Conservation (phyloP, 2,797 vertebrate species). For the Gephyroberyx darwinii region DNA sequence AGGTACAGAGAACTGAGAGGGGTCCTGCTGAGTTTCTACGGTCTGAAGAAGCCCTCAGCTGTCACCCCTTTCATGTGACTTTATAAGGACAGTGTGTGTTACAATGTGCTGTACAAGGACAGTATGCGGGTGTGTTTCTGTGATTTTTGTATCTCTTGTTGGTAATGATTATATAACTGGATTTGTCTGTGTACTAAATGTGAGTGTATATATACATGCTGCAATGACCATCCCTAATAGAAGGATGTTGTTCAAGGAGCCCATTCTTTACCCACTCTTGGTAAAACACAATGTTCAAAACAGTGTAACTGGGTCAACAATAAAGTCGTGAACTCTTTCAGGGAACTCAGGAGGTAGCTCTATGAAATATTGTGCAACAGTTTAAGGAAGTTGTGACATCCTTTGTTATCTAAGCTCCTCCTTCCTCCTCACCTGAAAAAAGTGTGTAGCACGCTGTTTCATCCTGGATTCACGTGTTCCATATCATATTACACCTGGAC, state of each 20-base stretch:
- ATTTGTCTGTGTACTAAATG: not conserved
- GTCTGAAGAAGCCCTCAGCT: conserved; percentile 59
- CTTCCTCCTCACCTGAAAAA: conserved; percentile 57
- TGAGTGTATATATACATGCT: not conserved
- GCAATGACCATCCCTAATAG: conserved; percentile 4
- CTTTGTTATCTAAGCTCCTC: conserved; percentile 60
- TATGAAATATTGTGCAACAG: conserved; percentile 61
- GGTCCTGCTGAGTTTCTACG: conserved; percentile 75
- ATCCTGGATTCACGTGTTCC: conserved; percentile 42
- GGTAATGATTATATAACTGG: not conserved
- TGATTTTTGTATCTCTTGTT: not conserved
- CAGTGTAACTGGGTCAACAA: conserved; percentile 10
- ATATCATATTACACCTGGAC: conserved; percentile 23
- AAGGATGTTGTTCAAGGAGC: not conserved
- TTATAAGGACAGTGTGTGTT: not conserved
- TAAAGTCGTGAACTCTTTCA: not conserved
- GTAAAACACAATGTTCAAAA: not conserved
- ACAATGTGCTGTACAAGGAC: not conserved
- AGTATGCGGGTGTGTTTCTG: not conserved
- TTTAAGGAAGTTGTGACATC: conserved; percentile 57
- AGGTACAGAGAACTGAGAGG: conserved; percentile 81
- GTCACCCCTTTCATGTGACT: conserved; percentile 66
- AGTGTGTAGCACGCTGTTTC: not conserved
- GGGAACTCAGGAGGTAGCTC: conserved; percentile 6
- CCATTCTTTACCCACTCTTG: not conserved